Conservation (phyloP, 2,113 vertebrate genomes). For the Urocitellus parryii region DNA sequence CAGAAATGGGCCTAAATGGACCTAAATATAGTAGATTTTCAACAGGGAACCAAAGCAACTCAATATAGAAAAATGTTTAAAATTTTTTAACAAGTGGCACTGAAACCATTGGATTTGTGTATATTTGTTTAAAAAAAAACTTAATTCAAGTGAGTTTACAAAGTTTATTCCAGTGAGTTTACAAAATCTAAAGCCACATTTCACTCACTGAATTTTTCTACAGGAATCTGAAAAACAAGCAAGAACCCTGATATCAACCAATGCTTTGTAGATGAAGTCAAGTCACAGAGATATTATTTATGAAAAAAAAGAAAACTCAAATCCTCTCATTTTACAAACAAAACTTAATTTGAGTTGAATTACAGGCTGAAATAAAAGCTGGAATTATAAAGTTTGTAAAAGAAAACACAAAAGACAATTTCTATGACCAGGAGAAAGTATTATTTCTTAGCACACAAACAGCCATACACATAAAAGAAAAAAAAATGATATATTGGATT, state of each 20-base stretch:
- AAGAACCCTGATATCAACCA: background rate
- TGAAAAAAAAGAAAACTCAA: background rate
- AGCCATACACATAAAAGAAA: background rate
- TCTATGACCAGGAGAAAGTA: background rate
- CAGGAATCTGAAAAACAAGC: background rate
- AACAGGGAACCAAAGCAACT: background rate
- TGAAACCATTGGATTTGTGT: background rate
- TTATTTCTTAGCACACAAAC: slow-evolving; percentile 14
- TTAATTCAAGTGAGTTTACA: too few relatives aligned
- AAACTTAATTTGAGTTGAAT: background rate
- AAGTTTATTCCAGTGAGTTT: too few relatives aligned
- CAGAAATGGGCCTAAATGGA: background rate
- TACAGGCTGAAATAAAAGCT: background rate
- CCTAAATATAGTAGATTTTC: background rate
- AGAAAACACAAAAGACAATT: background rate
- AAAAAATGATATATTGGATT: background rate
- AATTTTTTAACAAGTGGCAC: background rate
- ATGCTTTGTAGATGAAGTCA: background rate
- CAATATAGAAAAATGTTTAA: background rate
- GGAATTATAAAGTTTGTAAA: background rate
- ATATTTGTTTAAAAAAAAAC: background rate
- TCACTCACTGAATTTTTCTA: background rate
- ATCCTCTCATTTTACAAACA: background rate
- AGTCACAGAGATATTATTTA: background rate
- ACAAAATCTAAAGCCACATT: too few relatives aligned